phyloP scores from a whole-genome alignment of 2,113 vertebrate genomes.

The Aspiorhynchus laticeps region DNA sequence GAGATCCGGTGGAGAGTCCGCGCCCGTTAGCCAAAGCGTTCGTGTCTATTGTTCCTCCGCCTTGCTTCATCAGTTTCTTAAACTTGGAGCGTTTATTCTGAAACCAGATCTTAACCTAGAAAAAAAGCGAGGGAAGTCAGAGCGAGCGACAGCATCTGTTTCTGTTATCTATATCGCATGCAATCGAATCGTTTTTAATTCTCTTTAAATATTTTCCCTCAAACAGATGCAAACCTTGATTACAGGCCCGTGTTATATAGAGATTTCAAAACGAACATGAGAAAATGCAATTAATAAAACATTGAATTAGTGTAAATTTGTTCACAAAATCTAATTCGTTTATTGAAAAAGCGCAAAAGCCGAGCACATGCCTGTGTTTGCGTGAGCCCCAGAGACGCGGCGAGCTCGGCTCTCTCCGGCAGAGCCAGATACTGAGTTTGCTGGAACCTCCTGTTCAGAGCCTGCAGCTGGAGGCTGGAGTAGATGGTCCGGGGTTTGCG shows the following conservation, averaged over 20 bases:
- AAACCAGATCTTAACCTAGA: slow-evolving; percentile 95
- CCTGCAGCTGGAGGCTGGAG: slow-evolving; percentile 98
- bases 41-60: slow-evolving; percentile 88
- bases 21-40: slow-evolving; percentile 87
- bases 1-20: slow-evolving; percentile 87
- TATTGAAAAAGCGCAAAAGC: not conserved
- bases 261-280: not conserved
- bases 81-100: slow-evolving; percentile 97
- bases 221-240: not conserved
- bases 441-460: slow-evolving; percentile 96
- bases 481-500: slow-evolving; percentile 99
- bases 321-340: not conserved
- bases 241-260: not conserved
- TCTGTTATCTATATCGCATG: not conserved
- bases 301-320: not conserved
- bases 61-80: slow-evolving; percentile 95
- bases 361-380: slow-evolving; percentile 91
- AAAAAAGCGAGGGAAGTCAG: slow-evolving; percentile 29
- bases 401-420: slow-evolving; percentile 96
- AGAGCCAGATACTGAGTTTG: slow-evolving; percentile 98
- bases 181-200: not conserved
- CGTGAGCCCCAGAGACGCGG: slow-evolving; percentile 96
- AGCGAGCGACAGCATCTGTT: slow-evolving; percentile 6
- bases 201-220: not conserved
- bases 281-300: not conserved